Evolutionary conservation across 2,888 invertebrate species (phyloP), one percentile per base, ranked within the genome.

Genomic region (Cecidostiba fungosa): DNA sequence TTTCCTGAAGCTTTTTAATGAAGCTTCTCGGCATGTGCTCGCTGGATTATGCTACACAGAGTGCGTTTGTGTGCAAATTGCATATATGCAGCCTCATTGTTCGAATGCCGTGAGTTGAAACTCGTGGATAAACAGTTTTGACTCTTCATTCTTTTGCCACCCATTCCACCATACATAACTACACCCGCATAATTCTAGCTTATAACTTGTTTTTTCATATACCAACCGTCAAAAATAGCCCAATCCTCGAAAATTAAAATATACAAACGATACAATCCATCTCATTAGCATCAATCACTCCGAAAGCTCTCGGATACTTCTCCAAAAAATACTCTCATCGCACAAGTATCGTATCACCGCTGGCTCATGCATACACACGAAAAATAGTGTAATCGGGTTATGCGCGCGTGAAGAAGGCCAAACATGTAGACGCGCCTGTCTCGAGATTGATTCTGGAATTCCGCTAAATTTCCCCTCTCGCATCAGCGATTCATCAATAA

Each of bases 391-490:
- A 54, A 54, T 54, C 54, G n/a, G 6, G 54, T 54, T 29, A 29
- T 32, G 29, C 29, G 32, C 32, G 32, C 32, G 32, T 16, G 69
- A 69, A 69, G 32, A 69, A 29, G 32, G 16, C 32, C 69, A 32
- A 32, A 43, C 72, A 70, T 14, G 23, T 39, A 12, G 19, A 43
- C 23, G 10, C 10, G 54, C n/a, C 54, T n/a, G 54, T 1, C 59
- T 62, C 36, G 39, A 73, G 72, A 80, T 80, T 80, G 80, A 80
- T 80, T 59, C 73, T 19, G n/a, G 59, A 73, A 59, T 59, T 80
- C 79, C 54, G 23, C 59, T 73, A 59, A 80, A 74, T 66, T 74
- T 62, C 23, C 23, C 29, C 29, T 62, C 72, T 73, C 50, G 12
- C 54, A 5, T 26, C 47, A 1, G 10, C 47, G 16, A 47, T 73